phyloP scores from a whole-genome alignment of 1,140 invertebrate species.

The Euglossa dilemma region DNA sequence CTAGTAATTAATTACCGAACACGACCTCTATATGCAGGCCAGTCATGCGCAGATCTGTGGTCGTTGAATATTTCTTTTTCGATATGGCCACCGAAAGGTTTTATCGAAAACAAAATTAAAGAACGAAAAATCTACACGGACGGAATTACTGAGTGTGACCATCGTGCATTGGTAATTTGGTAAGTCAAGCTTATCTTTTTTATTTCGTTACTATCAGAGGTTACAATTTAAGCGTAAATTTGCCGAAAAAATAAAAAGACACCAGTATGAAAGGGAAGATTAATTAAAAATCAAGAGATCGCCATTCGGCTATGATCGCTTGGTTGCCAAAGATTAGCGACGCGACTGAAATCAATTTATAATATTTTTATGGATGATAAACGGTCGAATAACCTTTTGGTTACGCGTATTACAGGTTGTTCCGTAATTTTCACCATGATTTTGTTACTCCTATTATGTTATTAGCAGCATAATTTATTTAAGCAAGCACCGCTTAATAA shows the following conservation, averaged over 20 bases:
- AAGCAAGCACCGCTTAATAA: slow-evolving; percentile 43
- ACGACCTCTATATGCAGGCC: slow-evolving; percentile 31
- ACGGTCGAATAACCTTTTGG: slow-evolving; percentile 23
- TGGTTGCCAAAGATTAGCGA: neutral
- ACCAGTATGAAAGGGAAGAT: neutral
- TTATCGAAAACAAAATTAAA: slow-evolving; percentile 32
- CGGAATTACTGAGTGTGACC: neutral
- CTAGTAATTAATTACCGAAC: neutral
- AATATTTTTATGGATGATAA: neutral
- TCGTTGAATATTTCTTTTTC: slow-evolving; percentile 25
- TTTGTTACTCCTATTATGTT: slow-evolving; percentile 39
- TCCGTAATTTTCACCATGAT: slow-evolving; percentile 19
- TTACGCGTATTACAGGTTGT: slow-evolving; percentile 32
- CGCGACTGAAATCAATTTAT: neutral
- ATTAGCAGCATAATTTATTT: slow-evolving; percentile 39
- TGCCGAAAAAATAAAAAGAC: neutral
- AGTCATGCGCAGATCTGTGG: slow-evolving; percentile 40
- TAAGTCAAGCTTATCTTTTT: slow-evolving; percentile 42
- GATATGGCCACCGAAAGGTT: slow-evolving; percentile 34
- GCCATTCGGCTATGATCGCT: slow-evolving; percentile 21
- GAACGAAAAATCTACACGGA: neutral
- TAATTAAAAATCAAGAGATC: slow-evolving; percentile 25
- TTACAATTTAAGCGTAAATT: slow-evolving; percentile 13
- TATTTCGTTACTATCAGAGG: neutral
- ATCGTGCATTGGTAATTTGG: slow-evolving; percentile 29